Evolutionary conservation across 2,888 invertebrate species (phyloP), one percentile per base, ranked within the genome.

Genomic region (Dryobota labecula): DNA sequence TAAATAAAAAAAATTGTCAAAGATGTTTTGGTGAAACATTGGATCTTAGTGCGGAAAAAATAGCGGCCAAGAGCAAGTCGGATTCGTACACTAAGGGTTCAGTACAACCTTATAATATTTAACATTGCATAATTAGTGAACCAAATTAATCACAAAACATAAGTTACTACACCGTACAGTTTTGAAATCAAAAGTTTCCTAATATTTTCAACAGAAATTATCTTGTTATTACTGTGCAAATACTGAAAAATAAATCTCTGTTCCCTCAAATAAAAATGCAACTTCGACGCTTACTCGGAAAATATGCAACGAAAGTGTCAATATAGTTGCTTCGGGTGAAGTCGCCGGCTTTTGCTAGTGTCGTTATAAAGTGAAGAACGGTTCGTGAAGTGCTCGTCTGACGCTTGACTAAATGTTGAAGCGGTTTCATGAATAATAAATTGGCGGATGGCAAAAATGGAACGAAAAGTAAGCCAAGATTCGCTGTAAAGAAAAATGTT

Each of bases 391-490:
- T 63, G 56, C 45, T 72, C 53, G 41, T 20, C 61, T 77, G 53
- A 47, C 61, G 65, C 68, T 78, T 75, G 49, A 65, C 72, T 78
- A 69, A 80, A 79, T 47, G 69, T 43, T 67, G 70, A 80, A 82
- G 60, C 66, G 24, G 64, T 83, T 77, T 73, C 70, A 83, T 80
- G 80, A 84, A 84, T 84, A 83, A 75, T 83, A 84, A 84, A 84
- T 83, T 80, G 68, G 49, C 53, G 53, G 49, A 73, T 70, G 61
- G 56, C 56, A 73, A 68, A 78, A 80, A 75, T 65, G 49, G 61
- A 77, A 73, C 49, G 73, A 64, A 77, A 72, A 79, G 54, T 58
- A 70, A 73, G 56, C 65, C 27, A 66, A 70, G 61, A 74, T 66
- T 84, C 41, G 43, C 45, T 64, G 18, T 38, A 9, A 69, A 81